Percentiles rank a stretch among this genome's conserved stretches.
Conservation (phyloP, 2,113 vertebrate genomes). For the Aix galericulata region DNA sequence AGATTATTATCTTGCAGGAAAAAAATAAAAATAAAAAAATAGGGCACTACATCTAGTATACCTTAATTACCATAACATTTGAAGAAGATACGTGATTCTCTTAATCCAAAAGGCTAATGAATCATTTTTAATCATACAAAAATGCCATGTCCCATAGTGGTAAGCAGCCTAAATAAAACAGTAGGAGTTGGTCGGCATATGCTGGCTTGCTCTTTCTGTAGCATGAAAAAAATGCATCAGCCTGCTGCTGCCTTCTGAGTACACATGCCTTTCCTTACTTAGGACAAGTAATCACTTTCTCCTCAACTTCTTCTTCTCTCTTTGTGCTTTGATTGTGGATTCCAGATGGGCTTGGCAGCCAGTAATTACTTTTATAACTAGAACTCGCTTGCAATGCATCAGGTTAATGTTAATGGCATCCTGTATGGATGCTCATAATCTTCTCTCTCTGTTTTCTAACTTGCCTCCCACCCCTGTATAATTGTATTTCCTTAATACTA, state of each 20-base stretch:
- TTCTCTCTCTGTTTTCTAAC: slow-evolving; percentile 63
- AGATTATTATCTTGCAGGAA: slow-evolving; percentile 9
- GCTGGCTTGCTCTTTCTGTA: slow-evolving; percentile 9
- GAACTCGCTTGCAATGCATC: slow-evolving; percentile 70
- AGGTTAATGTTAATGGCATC: slow-evolving; percentile 76
- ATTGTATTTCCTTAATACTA: slow-evolving; percentile 59
- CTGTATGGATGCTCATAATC: slow-evolving; percentile 59
- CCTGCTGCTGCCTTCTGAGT: slow-evolving; percentile 21
- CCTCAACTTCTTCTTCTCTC: slow-evolving; percentile 47
- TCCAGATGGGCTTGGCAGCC: slow-evolving; percentile 77
- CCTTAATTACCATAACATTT: slow-evolving; percentile 74
- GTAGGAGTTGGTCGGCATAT: slow-evolving; percentile 51
- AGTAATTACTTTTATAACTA: slow-evolving; percentile 79
- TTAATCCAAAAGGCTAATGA: slow-evolving; percentile 62
- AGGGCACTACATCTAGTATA: background rate
- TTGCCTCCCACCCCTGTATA: slow-evolving; percentile 33
- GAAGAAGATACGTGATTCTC: slow-evolving; percentile 55
- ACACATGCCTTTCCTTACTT: slow-evolving; percentile 63
- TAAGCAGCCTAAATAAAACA: slow-evolving; percentile 12
- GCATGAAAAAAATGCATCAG: slow-evolving; percentile 41
- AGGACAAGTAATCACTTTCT: slow-evolving; percentile 67
- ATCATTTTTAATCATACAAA: slow-evolving; percentile 72
- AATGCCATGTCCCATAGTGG: background rate
- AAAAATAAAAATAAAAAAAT: background rate
- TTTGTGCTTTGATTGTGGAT: slow-evolving; percentile 69